Percentiles rank a stretch among this genome's conserved stretches.
These are phyloP conservation scores for Hirundo rustica DNA, from an alignment of 2,797 vertebrate species.

Conservation along the genomic window DNA sequence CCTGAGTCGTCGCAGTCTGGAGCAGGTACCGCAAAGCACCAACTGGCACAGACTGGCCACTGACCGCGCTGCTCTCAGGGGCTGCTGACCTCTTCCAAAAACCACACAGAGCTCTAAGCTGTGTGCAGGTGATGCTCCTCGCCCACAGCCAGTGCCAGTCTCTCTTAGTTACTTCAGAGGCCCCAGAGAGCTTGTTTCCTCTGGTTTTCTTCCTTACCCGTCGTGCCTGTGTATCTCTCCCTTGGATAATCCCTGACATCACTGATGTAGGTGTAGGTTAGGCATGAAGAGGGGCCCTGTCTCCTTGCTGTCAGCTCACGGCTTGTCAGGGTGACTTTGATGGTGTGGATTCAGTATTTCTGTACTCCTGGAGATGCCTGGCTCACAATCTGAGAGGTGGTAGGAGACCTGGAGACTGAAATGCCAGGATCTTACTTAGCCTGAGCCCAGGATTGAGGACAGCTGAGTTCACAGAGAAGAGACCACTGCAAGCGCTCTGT, in stretches of 20 bases:
- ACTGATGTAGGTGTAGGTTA: not conserved
- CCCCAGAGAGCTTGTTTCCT: not conserved
- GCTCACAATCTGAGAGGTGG: not conserved
- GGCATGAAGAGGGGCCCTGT: not conserved
- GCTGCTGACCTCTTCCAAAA: not conserved
- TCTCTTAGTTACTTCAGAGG: not conserved
- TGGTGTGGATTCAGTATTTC: not conserved
- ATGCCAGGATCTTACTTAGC: not conserved
- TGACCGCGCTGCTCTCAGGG: fast-evolving
- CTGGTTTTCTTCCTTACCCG: not conserved
- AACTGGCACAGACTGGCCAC: not conserved
- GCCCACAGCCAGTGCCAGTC: not conserved
- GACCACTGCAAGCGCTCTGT: not conserved
- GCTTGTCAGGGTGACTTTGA: not conserved
- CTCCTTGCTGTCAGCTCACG: not conserved
- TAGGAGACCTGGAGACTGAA: not conserved
- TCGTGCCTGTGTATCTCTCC: not conserved
- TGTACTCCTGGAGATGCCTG: not conserved
- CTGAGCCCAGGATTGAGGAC: not conserved
- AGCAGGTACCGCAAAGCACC: not conserved
- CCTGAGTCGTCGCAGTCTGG: not conserved
- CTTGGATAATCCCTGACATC: not conserved
- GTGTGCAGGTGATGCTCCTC: not conserved
- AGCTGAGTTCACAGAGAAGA: not conserved
- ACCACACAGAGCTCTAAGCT: not conserved